A percentile compares a stretch with the other conserved stretches of the same genome.
Evolutionary conservation across 2,113 vertebrate species (phyloP).

Genomic region (cattle (Bos taurus)): ARS-UCD2.0 NC_037357.1:128752501-128753000

Average conservation of each 20-base stretch:
- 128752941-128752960: constrained; percentile 12
- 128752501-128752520: not conserved
- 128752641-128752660: not conserved
- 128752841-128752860: no score
- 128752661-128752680: constrained; percentile 40
- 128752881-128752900: not conserved
- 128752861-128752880: no score
- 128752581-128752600: not conserved
- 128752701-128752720: constrained; percentile 24
- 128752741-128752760: no score
- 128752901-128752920: not conserved
- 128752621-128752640: not conserved
- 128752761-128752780: no score
- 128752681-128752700: constrained; percentile 51
- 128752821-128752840: no score
- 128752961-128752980: constrained; percentile 11
- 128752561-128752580: not conserved
- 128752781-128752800: no score
- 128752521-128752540: not conserved
- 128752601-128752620: not conserved
- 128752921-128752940: constrained; percentile 7
- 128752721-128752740: constrained; percentile 16
- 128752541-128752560: not conserved
- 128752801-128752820: no score
- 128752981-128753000: not conserved